Percentiles rank a stretch among this genome's conserved stretches.
phyloP scores from a whole-genome alignment of 2,113 vertebrate genomes.

The Rhabdornis inornatus region DNA sequence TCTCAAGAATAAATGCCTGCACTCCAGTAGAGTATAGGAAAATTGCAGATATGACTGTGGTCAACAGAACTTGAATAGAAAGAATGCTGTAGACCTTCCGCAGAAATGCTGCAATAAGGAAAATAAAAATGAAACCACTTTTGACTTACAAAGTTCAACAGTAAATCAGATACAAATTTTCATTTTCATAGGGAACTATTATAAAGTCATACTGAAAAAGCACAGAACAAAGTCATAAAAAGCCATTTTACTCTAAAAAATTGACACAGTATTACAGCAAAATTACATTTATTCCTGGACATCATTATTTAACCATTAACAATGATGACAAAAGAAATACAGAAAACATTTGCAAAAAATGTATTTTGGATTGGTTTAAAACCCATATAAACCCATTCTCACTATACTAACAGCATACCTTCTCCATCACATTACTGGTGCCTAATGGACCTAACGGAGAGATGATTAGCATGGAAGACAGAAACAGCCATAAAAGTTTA shows the following conservation, averaged over 20 bases:
- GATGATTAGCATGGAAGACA: background rate
- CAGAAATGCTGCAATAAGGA: constrained; percentile 82
- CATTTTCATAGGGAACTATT: background rate
- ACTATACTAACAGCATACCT: background rate
- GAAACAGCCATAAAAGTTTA: background rate
- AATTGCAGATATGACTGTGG: constrained; percentile 82
- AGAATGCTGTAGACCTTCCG: constrained; percentile 93
- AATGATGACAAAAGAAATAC: background rate
- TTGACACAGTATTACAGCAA: background rate
- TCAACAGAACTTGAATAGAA: constrained; percentile 87
- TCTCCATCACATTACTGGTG: background rate
- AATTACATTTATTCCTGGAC: background rate
- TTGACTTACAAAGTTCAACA: background rate
- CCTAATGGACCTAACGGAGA: background rate
- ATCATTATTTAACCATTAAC: background rate
- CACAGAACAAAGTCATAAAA: background rate
- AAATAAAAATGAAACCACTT: background rate
- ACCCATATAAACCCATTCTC: background rate
- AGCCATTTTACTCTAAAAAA: background rate
- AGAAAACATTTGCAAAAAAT: background rate
- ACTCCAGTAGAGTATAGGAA: constrained; percentile 85
- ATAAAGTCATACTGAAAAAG: background rate
- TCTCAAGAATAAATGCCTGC: constrained; percentile 84
- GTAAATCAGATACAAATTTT: background rate
- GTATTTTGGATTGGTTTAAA: background rate